Evolutionary conservation across 1,140 invertebrate species (phyloP).

Genomic region (Temnothorax nylanderi): DNA sequence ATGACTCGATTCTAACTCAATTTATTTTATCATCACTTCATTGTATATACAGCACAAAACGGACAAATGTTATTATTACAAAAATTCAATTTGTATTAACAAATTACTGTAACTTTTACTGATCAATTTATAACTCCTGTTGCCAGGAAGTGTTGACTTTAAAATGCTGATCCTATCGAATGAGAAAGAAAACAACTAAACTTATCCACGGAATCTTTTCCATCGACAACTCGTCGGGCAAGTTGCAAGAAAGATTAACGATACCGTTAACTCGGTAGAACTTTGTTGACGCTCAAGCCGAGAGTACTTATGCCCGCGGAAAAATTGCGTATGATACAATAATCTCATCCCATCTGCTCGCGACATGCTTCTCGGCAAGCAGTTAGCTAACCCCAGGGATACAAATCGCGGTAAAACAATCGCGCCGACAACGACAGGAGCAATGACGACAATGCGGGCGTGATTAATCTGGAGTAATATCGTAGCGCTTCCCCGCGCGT

Average conservation of each 20-base stretch:
- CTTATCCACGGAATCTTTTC: not conserved
- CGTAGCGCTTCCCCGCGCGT: slow-evolving; percentile 52
- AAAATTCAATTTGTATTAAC: not conserved
- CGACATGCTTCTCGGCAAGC: not conserved
- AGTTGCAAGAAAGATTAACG: slow-evolving; percentile 55
- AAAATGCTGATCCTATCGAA: slow-evolving; percentile 1
- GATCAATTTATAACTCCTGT: not conserved
- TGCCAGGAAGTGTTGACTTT: not conserved
- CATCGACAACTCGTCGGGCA: slow-evolving; percentile 37
- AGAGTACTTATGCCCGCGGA: not conserved
- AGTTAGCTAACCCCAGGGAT: slow-evolving; percentile 9
- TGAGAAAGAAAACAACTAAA: not conserved
- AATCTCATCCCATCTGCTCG: slow-evolving; percentile 12
- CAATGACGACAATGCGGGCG: slow-evolving; percentile 59
- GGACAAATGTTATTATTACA: not conserved
- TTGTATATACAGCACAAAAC: not conserved
- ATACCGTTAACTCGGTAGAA: slow-evolving; percentile 25
- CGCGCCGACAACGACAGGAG: slow-evolving; percentile 43
- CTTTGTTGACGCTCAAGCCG: slow-evolving; percentile 24
- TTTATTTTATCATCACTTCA: not conserved
- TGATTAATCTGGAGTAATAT: slow-evolving; percentile 68
- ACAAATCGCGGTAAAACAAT: slow-evolving; percentile 62
- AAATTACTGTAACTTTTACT: not conserved
- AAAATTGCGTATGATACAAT: slow-evolving; percentile 42
- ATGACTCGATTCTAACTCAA: not conserved